phyloP scores from a whole-genome alignment of 2,797 vertebrate species.

The Pangasius sanitwongsei region DNA sequence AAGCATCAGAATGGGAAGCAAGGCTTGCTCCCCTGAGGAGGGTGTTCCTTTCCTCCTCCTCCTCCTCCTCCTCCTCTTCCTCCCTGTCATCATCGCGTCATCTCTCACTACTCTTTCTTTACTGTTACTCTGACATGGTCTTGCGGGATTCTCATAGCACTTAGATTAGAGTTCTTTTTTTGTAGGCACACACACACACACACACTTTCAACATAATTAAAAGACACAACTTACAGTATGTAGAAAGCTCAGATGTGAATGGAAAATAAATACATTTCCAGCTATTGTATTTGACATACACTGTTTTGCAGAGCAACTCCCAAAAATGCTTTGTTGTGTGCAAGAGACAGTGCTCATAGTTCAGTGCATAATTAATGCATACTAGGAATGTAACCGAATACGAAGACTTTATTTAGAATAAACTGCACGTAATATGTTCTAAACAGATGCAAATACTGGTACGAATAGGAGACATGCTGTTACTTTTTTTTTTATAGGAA shows the following conservation, averaged over 20 bases:
- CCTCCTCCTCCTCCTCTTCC: conserved; percentile 5
- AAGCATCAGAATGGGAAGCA: conserved; percentile 48
- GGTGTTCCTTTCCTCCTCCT: conserved; percentile 39
- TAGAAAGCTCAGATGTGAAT: not conserved
- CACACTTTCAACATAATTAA: not conserved
- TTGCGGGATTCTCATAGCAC: not conserved
- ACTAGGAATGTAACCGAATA: not conserved
- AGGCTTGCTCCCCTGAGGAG: conserved; percentile 40
- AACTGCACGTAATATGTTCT: not conserved
- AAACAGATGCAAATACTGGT: not conserved
- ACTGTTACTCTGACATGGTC: not conserved
- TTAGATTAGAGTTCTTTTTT: not conserved
- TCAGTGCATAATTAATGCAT: too few species aligned
- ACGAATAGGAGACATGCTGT: not conserved
- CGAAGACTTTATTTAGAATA: not conserved
- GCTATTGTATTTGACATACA: not conserved
- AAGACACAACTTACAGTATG: not conserved
- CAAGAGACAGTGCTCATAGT: not conserved
- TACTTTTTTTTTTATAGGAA: not conserved
- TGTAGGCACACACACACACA: not conserved
- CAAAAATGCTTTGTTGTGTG: not conserved
- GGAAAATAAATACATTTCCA: not conserved
- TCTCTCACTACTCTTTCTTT: not conserved
- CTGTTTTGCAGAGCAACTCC: not conserved
- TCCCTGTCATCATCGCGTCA: not conserved